Conservation (phyloP, 2,797 vertebrate species). For the Emys orbicularis region DNA sequence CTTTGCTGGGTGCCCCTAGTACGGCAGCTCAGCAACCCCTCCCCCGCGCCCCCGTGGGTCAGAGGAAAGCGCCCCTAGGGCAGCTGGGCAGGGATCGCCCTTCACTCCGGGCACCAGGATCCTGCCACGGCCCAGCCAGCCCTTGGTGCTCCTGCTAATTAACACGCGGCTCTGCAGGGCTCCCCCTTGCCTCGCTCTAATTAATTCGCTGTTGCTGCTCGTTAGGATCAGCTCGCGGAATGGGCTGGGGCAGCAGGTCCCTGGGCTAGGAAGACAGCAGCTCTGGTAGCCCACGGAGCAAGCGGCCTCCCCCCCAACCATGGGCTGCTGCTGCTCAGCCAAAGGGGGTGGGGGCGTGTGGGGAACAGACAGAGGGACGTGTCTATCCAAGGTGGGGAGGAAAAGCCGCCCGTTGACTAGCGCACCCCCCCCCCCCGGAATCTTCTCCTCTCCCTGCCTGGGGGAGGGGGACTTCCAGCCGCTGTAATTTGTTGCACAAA, state of each 20-base stretch:
- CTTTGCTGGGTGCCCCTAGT: not conserved
- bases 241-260: not conserved
- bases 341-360: not conserved
- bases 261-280: not conserved
- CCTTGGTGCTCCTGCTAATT: not conserved
- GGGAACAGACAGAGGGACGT: not conserved
- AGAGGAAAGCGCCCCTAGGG: not conserved
- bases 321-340: not conserved
- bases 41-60: not conserved
- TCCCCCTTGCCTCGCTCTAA: conserved; percentile 35
- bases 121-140: not conserved
- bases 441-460: not conserved
- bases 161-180: conserved; percentile 6
- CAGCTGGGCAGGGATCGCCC: not conserved
- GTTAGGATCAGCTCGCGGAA: conserved; percentile 26
- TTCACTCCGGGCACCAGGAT: not conserved
- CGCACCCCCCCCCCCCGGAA: not conserved
- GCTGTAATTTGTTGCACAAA: conserved; percentile 57
- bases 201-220: conserved; percentile 51
- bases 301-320: conserved; percentile 22
- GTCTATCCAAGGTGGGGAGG: not conserved
- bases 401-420: not conserved
- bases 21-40: not conserved
- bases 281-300: not conserved
- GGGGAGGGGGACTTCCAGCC: not conserved